Evolutionary conservation across 2,888 invertebrate genomes (phyloP).

Genomic region (Entomobrya multifasciata): DNA sequence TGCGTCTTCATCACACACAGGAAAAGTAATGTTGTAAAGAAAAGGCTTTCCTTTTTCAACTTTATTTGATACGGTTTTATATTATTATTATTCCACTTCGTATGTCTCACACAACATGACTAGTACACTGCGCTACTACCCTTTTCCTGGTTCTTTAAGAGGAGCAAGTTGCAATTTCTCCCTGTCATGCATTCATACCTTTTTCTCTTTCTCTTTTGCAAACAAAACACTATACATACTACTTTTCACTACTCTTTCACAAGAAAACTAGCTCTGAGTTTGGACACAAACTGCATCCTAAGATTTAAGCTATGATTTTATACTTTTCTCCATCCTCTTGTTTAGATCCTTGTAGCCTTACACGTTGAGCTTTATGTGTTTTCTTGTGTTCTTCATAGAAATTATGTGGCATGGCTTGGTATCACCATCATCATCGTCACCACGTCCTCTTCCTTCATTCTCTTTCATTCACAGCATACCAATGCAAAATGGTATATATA

Average conservation of each 20-base stretch:
- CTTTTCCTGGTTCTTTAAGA: background rate
- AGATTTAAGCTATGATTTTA: slow-evolving; percentile 58
- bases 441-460: slow-evolving; percentile 12
- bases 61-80: slow-evolving; percentile 47
- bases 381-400: slow-evolving; percentile 28
- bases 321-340: too few relatives aligned
- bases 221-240: slow-evolving; percentile 49
- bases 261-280: slow-evolving; percentile 39
- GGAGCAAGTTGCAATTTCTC: slow-evolving; percentile 64
- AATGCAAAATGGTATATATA: slow-evolving; percentile 2
- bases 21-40: slow-evolving; percentile 53
- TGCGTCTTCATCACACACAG: slow-evolving; percentile 45
- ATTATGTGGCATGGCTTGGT: slow-evolving; percentile 58
- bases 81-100: slow-evolving; percentile 17
- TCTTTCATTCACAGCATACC: slow-evolving; percentile 2
- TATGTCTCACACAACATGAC: too few relatives aligned
- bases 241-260: too few relatives aligned
- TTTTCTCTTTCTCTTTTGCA: slow-evolving; percentile 38
- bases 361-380: slow-evolving; percentile 31
- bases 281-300: slow-evolving; percentile 63
- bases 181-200: slow-evolving; percentile 59
- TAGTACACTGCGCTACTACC: too few relatives aligned
- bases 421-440: slow-evolving; percentile 53
- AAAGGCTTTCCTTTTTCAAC: slow-evolving; percentile 53
- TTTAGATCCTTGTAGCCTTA: too few relatives aligned